Evolutionary conservation across 2,113 vertebrate genomes (phyloP), one percentile per base, ranked within the genome.

Genomic region (Hymenochirus boettgeri): DNA sequence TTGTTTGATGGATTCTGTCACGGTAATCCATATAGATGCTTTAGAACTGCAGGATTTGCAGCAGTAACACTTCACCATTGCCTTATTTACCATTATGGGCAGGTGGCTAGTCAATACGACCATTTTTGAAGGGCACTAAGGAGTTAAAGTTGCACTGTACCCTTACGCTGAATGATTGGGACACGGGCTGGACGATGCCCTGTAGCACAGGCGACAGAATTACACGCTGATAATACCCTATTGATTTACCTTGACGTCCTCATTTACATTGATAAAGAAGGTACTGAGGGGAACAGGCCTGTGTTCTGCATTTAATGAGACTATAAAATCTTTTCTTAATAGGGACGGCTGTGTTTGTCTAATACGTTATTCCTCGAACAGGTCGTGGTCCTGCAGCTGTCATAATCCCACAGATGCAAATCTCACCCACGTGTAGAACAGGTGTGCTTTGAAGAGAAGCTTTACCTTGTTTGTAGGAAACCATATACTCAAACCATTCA

Each of bases 181-280:
- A 58, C 54, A 66, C 23, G 27, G n/a, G n/a, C 29, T 19, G 63
- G 27, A 25, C 45, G 23, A 22, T 48, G 54, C 54, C 63, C 63
- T 10, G 55, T 51, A 55, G 63, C 45, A 35, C 63, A 23, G 55
- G 53, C 18, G 25, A 47, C 47, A 24, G 17, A 29, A 25, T 59
- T 67, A 59, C 47, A 22, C 19, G 24, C 56, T 59, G 65, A 59
- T 67, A 67, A 67, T 53, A 31, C 56, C 22, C n/a, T 59, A 67
- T 67, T 67, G 65, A 67, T 67, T 67, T 37, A 58, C 46, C 56
- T 35, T 35, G 56, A 67, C 35, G 31, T 67, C 47, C 65, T 67
- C 12, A 23, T 67, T 67, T 53, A 52, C 56, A 59, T 67, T 67
- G 65, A 59, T 59, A 59, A 57, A 67, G 53, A 33, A 37, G 54